A percentile compares a stretch with the other conserved stretches of the same genome.
Conservation (phyloP, 2,888 invertebrate species). For the Lepidonotus clava region DNA sequence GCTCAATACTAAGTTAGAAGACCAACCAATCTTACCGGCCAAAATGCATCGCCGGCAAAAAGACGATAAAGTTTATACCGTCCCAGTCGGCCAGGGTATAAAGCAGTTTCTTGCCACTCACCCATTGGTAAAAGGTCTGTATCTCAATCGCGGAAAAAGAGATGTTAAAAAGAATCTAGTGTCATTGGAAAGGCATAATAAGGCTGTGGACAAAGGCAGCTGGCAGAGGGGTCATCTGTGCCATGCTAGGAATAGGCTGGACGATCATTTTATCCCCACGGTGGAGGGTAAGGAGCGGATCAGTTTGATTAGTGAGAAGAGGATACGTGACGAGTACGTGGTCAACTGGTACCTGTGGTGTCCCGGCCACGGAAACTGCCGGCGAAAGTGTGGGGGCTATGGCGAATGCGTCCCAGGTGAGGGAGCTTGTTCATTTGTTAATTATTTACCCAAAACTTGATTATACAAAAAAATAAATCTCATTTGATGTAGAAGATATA, state of each 20-base stretch:
- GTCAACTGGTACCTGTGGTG: constrained; percentile 78
- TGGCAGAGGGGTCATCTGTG: constrained; percentile 71
- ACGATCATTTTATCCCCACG: constrained; percentile 74
- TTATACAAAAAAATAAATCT: too few species aligned
- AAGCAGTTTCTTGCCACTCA: constrained; percentile 69
- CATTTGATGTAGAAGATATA: too few species aligned
- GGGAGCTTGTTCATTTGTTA: constrained; percentile 34
- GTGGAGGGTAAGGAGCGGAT: constrained; percentile 67
- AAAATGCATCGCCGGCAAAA: constrained; percentile 35
- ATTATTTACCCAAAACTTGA: too few species aligned
- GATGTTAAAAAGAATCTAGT: constrained; percentile 71
- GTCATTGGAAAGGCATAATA: constrained; percentile 65
- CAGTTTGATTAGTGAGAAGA: constrained; percentile 65
- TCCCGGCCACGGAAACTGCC: constrained; percentile 75
- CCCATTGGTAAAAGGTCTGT: constrained; percentile 70
- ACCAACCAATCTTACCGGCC: not conserved
- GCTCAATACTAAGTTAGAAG: not conserved
- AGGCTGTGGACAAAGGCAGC: constrained; percentile 70
- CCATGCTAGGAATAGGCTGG: constrained; percentile 72
- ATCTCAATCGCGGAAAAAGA: constrained; percentile 74
- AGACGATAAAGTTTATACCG: constrained; percentile 56
- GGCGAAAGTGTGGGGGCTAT: constrained; percentile 73
- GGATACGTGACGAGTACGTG: constrained; percentile 72
- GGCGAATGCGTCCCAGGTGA: constrained; percentile 71
- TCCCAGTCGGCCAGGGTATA: constrained; percentile 67